Evolutionary conservation across 1,140 invertebrate species (phyloP).

Genomic region (Babylonia areolata): DNA sequence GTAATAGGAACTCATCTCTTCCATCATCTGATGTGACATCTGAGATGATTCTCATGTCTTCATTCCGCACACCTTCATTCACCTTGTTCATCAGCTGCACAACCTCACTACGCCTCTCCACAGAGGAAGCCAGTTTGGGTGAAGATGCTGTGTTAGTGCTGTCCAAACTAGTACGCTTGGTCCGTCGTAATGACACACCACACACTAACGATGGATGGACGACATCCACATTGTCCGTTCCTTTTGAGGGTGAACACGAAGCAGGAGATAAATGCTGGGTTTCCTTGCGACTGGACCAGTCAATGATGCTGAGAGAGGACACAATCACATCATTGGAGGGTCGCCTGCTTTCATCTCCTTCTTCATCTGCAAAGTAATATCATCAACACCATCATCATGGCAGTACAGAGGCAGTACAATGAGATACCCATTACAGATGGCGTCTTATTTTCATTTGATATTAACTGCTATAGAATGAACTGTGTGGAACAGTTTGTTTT

Average conservation of each 20-base stretch:
- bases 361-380: constrained; percentile 44
- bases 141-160: constrained; percentile 29
- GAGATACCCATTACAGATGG: no score
- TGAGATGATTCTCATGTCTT: constrained; percentile 45
- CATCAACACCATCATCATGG: background rate
- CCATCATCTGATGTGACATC: constrained; percentile 24
- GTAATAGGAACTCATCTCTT: constrained; percentile 38
- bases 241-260: constrained; percentile 34
- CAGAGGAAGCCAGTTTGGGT: constrained; percentile 17
- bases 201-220: constrained; percentile 67
- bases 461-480: no score
- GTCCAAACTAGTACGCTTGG: constrained; percentile 45
- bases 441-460: no score
- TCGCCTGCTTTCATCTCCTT: constrained; percentile 45
- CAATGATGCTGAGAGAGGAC: constrained; percentile 64
- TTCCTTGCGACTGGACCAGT: constrained; percentile 43
- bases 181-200: constrained; percentile 66
- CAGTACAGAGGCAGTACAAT: no score
- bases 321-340: constrained; percentile 72
- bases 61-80: constrained; percentile 78
- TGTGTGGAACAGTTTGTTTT: no score
- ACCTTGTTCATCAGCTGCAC: constrained; percentile 81
- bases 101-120: constrained; percentile 61
- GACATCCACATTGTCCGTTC: constrained; percentile 5
- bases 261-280: background rate